Base-by-base conservation (phyloP, 2,797 vertebrate genomes). In the Sebastes diaconus region DNA sequence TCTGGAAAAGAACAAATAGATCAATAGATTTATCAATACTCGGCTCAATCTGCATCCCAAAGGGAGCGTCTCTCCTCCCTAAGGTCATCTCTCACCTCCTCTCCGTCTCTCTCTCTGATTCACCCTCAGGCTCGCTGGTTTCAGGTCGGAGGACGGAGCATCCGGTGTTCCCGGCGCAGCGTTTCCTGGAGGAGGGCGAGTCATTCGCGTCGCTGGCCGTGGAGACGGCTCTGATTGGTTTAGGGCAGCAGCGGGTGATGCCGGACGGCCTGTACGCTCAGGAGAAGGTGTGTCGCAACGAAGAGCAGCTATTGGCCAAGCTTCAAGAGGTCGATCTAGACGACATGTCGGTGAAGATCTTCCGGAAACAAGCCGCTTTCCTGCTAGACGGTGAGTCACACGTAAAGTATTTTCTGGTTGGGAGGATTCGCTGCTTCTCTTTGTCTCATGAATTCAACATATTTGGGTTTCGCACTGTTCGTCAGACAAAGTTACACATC, bases 231-330 rank as follows among this genome's bases (percentile, higher is more conserved):
- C 87, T 99, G 84, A 97, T 99, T 70, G 98, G 98, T 3, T 85
- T 99, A 73, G 98, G 97, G 24, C 98, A 99, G 95, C 98, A 99
- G 87, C 95, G 98, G 73, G 93, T 96, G 93, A 99, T 99, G 98
- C 98, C 98, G 0, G 98, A 99, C 30, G 98, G 98, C 82, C 96
- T 99, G 8, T 99, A 99, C 69, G 97, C 97, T 84, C 98, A 99
- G 93, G 98, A 99, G 95, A 99, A 99, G 75, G 96, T 99, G 88
- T 97, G 98, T 92, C 97, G 97, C 87, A 97, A 98, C 50, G 98
- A 99, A 90, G 98, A 99, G 90, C 97, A 98, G 88, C 97, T 99
- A 73, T 94, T 99, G 93, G 97, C 97, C 90, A 97, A 95, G 84
- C 97, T 99, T 64, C 97, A 98, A 86, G 97, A 99, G 93, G 95